Evolutionary conservation across 2,888 invertebrate genomes (phyloP).

Genomic region (Hemithea aestivaria): DNA sequence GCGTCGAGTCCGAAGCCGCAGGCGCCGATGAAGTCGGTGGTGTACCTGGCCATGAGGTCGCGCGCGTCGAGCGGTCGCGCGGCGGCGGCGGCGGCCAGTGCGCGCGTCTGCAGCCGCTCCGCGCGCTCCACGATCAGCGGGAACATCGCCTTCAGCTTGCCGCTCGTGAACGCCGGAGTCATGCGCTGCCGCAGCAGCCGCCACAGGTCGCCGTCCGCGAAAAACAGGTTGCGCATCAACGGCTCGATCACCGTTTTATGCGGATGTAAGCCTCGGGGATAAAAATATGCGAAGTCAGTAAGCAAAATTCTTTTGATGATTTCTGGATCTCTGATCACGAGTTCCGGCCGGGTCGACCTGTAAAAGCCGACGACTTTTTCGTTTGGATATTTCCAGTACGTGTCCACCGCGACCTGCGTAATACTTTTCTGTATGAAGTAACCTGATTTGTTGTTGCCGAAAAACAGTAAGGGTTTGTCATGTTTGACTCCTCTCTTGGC

Average conservation of each 20-base stretch:
- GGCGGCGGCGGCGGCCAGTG: slow-evolving; percentile 31
- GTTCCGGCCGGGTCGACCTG: slow-evolving; percentile 36
- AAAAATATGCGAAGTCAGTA: slow-evolving; percentile 45
- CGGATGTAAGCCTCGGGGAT: slow-evolving; percentile 42
- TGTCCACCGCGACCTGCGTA: slow-evolving; percentile 38
- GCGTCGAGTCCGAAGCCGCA: slow-evolving; percentile 55
- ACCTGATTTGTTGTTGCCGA: slow-evolving; percentile 38
- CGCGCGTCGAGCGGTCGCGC: slow-evolving; percentile 41
- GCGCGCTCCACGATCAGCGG: slow-evolving; percentile 55
- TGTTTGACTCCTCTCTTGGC: slow-evolving; percentile 41
- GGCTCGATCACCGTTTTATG: slow-evolving; percentile 45
- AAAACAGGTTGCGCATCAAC: slow-evolving; percentile 43
- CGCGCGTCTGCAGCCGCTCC: slow-evolving; percentile 41
- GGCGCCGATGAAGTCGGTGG: slow-evolving; percentile 57
- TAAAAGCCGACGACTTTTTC: slow-evolving; percentile 51
- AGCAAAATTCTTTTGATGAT: slow-evolving; percentile 41
- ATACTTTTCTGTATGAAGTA: slow-evolving; percentile 38
- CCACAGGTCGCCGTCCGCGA: slow-evolving; percentile 52
- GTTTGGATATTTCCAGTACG: slow-evolving; percentile 47
- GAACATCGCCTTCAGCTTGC: slow-evolving; percentile 56
- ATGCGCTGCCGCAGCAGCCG: slow-evolving; percentile 49
- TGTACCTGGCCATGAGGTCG: slow-evolving; percentile 58
- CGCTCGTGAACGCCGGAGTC: slow-evolving; percentile 53
- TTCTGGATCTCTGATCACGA: slow-evolving; percentile 48
- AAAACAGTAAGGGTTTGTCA: slow-evolving; percentile 39